Percentiles rank a stretch among this genome's conserved stretches.
These are phyloP conservation scores for Eulithis prunata DNA, from an alignment of 2,888 invertebrate species.

Conservation along the genomic window DNA sequence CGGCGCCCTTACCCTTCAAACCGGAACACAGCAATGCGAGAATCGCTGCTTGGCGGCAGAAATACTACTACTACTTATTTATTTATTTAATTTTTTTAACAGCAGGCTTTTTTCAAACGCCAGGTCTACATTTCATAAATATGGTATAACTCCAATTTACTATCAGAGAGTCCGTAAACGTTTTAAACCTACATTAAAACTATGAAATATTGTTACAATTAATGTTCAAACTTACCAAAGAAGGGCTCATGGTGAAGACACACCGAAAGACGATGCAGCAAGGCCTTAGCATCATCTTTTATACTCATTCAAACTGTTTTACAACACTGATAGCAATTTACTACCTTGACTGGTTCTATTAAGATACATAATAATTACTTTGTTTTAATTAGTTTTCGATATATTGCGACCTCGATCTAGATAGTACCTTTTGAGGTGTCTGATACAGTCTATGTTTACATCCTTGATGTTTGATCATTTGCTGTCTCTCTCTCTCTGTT, in stretches of 20 bases:
- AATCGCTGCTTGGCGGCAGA: too few species aligned
- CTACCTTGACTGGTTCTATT: constrained; percentile 29
- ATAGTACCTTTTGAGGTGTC: constrained; percentile 8
- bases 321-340: constrained; percentile 29
- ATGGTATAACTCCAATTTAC: too few species aligned
- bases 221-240: constrained; percentile 21
- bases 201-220: too few species aligned
- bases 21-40: too few species aligned
- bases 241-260: constrained; percentile 22
- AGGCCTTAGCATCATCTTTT: constrained; percentile 12
- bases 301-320: constrained; percentile 25
- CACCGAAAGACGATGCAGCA: constrained; percentile 3
- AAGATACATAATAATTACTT: constrained; percentile 26
- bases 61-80: too few species aligned
- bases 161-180: too few species aligned
- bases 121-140: too few species aligned
- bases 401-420: constrained; percentile 14
- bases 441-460: constrained; percentile 2
- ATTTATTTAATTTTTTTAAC: too few species aligned
- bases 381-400: constrained; percentile 15
- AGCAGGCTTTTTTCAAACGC: too few species aligned
- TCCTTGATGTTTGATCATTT: background rate
- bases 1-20: too few species aligned
- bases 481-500: too few species aligned
- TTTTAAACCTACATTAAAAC: too few species aligned